Base-by-base conservation (phyloP, 2,797 vertebrate species). In the Microctenopoma lineatum region DNA sequence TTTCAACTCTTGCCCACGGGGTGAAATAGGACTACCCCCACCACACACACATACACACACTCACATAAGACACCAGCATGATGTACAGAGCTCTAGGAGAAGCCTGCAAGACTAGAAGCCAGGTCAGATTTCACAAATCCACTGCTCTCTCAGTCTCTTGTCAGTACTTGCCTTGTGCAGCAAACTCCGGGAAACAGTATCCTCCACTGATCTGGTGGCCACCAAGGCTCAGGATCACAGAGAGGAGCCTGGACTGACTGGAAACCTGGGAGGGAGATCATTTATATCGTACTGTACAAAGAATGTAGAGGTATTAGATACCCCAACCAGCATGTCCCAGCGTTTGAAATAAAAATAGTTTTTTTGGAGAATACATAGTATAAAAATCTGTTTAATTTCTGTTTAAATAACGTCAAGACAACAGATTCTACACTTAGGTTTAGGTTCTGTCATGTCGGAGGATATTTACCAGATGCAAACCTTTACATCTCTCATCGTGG, bases 81-180 rank as follows among this genome's bases (percentile, higher is more conserved):
- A 69, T 52, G 41, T 39, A 60, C 65, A 64, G 65, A 48, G 29
- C 73, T 56, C 45, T 41, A 34, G 32, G 67, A 71, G 57, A 44
- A 59, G 66, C 5, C 72, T 67, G 68, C 61, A 81, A 77, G 56
- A 67, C 51, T 66, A 87, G 84, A 83, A 74, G 82, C 73, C 64
- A 66, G 84, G 62, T 92, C 73, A 29, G 51, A 84, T 93, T 92
- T 90, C 92, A 88, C 84, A 90, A 88, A 89, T 89, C 86, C 73
- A 83, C 87, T 86, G 84, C 78, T 83, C 73, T 66, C 70, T 56
- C 70, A 57, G 59, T 46, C 67, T 81, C 84, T 84, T 87, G 90
- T 93, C 90, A 79, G 75, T 73, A 79, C 84, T 79, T 77, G 87
- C 59, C 82, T 75, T 60, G 56, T 66, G 63, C 58, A 62, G 70